Evolutionary conservation across 2,113 vertebrate species (phyloP).

Genomic region (Catagonus wagneri): DNA sequence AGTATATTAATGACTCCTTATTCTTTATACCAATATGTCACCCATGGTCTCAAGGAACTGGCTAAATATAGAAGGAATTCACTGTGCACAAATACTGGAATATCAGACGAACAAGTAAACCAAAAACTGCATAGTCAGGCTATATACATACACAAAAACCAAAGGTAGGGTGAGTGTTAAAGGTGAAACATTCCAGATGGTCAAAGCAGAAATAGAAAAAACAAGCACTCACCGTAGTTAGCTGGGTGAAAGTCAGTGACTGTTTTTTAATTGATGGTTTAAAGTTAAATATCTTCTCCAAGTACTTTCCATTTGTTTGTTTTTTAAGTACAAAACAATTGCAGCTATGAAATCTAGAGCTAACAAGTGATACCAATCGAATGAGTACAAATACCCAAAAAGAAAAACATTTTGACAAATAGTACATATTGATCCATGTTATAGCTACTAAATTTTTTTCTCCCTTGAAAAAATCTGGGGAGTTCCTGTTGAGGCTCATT

Average conservation of each 20-base stretch:
- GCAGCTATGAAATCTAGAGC: neutral
- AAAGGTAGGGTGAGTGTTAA: neutral
- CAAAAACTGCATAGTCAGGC: neutral
- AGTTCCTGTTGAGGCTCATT: too few species aligned
- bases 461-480: too few species aligned
- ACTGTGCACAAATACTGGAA: neutral
- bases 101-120: neutral
- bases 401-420: neutral
- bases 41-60: neutral
- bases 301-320: neutral
- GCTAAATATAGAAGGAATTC: neutral
- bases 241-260: neutral
- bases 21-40: neutral
- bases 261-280: neutral
- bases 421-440: neutral
- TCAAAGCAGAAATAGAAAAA: neutral
- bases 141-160: neutral
- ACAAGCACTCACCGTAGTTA: neutral
- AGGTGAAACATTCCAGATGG: neutral
- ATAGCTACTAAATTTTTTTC: neutral
- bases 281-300: neutral
- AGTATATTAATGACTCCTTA: neutral
- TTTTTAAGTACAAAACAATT: neutral
- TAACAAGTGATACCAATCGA: neutral
- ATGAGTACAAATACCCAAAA: neutral